phyloP scores from a whole-genome alignment of 2,888 invertebrate species.

The Acrobasis repandana region DNA sequence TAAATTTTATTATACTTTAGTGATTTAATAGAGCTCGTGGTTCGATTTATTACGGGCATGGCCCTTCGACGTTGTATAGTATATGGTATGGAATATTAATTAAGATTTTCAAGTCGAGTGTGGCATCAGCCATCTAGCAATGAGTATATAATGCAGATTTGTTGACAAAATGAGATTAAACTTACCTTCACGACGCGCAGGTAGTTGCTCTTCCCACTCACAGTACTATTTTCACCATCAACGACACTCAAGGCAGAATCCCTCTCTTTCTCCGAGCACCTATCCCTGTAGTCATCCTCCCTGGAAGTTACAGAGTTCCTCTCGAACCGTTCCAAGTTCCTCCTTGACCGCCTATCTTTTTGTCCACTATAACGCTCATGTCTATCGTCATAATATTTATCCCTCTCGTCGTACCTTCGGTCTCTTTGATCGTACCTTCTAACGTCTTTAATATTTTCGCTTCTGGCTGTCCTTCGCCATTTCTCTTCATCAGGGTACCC shows the following conservation, averaged over 20 bases:
- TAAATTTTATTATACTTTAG: too few relatives aligned
- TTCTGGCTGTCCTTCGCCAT: constrained; percentile 52
- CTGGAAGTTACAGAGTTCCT: constrained; percentile 59
- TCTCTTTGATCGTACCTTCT: constrained; percentile 48
- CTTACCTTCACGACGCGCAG: constrained; percentile 68
- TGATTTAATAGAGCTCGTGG: too few relatives aligned
- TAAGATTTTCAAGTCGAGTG: too few relatives aligned
- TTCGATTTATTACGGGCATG: too few relatives aligned
- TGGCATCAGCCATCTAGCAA: too few relatives aligned
- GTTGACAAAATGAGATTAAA: constrained; percentile 14
- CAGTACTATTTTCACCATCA: constrained; percentile 67
- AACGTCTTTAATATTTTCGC: constrained; percentile 51
- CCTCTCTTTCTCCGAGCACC: constrained; percentile 65
- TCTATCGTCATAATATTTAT: constrained; percentile 56
- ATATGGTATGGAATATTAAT: too few relatives aligned
- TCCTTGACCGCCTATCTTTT: constrained; percentile 50
- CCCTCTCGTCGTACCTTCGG: constrained; percentile 45
- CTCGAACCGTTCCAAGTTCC: constrained; percentile 58
- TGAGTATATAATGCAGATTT: too few relatives aligned
- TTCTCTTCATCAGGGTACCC: constrained; percentile 52
- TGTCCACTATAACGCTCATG: constrained; percentile 38
- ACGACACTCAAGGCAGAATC: constrained; percentile 73
- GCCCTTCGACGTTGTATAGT: too few relatives aligned
- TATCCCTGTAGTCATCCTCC: constrained; percentile 60
- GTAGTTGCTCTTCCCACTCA: constrained; percentile 69